Conservation (phyloP, 2,888 invertebrate genomes). For the Andricus quercusramuli region DNA sequence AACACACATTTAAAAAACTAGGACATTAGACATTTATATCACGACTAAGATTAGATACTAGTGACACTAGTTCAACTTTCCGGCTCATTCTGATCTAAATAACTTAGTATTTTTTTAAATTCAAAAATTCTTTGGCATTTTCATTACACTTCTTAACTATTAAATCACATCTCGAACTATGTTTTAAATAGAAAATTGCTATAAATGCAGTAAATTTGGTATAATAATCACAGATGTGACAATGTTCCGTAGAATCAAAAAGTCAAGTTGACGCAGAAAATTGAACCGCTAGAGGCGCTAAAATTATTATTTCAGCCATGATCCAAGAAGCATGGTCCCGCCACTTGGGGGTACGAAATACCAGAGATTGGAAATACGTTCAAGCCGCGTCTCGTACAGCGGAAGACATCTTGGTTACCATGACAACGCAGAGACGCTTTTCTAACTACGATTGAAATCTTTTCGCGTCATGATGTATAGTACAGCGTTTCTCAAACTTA, state of each 20-base stretch:
- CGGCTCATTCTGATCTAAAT: conserved; percentile 10
- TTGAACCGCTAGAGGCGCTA: neutral
- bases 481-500: too few species aligned
- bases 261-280: neutral
- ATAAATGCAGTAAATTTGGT: neutral
- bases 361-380: too few species aligned
- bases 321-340: too few species aligned
- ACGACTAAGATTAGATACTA: neutral
- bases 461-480: too few species aligned
- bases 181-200: neutral
- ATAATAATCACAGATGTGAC: conserved; percentile 18
- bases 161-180: neutral
- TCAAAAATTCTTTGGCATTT: neutral
- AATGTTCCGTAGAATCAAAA: neutral
- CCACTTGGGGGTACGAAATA: too few species aligned
- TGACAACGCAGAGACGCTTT: too few species aligned
- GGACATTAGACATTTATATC: neutral
- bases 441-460: too few species aligned
- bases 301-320: neutral
- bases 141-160: neutral
- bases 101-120: neutral
- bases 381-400: too few species aligned
- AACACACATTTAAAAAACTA: neutral
- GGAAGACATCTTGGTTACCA: too few species aligned
- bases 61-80: neutral